Evolutionary conservation across 1,140 invertebrate species (phyloP), one percentile per base, ranked within the genome.

Genomic region (Penaeus japonicus): DNA sequence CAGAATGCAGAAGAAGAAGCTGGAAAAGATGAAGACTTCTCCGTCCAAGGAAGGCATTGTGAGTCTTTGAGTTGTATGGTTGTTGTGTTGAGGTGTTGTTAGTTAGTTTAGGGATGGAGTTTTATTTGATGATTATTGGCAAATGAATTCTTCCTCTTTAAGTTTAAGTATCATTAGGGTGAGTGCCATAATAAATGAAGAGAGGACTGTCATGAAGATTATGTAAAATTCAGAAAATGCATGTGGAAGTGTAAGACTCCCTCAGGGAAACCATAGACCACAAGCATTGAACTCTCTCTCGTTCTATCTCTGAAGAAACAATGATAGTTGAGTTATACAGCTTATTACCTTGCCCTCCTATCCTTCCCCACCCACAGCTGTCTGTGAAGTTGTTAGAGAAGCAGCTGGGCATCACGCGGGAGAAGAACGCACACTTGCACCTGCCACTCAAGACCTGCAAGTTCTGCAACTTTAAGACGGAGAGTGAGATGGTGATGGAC

Each of bases 381-480:
- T 96, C 96, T 47, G 96, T 97, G 90, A 94, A 94, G 92, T 96
- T 95, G 53, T 94, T 96, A 89, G 96, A 95, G 91, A 97, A 96
- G 92, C 97, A 96, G 93, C 93, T 97, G 91, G 96, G 97, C 92
- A 96, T 96, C 91, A 97, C 96, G 91, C 97, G 97, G 93, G 96
- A 96, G 92, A 97, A 96, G 92, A 98, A 98, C 92, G 95, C 96
- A 91, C 96, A 96, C 87, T 97, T 97, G 92, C 95, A 95, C 90
- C 95, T 96, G 91, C 94, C 94, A 89, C 94, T 96, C 92, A 96
- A 96, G 91, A 97, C 97, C 92, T 98, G 97, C 93, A 95, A 97
- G 92, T 96, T 96, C 91, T 99, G 98, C 93, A 97, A 94, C 92
- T 99, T 98, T 93, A 97, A 97, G 93, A 97, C 97, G 0, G 97